Evolutionary conservation across 2,113 vertebrate species (phyloP).

Genomic region (Ctenodactylus gundi): DNA sequence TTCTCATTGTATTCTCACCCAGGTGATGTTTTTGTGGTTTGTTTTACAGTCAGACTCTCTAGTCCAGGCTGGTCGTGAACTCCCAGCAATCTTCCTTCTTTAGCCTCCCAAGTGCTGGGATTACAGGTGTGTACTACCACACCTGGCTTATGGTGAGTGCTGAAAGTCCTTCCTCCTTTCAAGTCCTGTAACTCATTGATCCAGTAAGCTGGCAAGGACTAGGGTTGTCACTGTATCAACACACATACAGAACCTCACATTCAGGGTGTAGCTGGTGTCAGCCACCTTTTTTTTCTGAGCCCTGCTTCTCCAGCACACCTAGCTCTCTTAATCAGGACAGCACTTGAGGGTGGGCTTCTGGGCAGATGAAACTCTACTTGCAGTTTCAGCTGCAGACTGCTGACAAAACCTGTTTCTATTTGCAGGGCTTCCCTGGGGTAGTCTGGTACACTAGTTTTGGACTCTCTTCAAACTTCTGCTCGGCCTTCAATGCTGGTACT

Average conservation of each 20-base stretch:
- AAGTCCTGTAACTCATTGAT: not conserved
- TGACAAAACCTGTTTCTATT: conserved; percentile 36
- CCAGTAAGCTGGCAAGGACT: not conserved
- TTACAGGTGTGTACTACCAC: too few species aligned
- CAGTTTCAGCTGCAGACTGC: not conserved
- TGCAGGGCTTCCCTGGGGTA: conserved; percentile 16
- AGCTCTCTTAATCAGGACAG: not conserved
- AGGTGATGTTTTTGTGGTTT: too few species aligned
- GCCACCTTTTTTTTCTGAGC: not conserved
- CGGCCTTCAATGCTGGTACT: not conserved
- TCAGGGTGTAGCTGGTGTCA: not conserved
- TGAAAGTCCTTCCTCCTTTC: not conserved
- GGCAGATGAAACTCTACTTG: not conserved
- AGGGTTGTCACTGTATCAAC: not conserved
- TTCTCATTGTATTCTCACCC: not conserved
- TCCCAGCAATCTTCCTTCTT: too few species aligned
- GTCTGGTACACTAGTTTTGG: conserved; percentile 19
- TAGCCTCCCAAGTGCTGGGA: too few species aligned
- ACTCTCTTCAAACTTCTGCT: conserved; percentile 9
- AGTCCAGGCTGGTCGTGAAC: too few species aligned
- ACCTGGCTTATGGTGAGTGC: too few species aligned
- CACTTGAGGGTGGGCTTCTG: not conserved
- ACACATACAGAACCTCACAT: not conserved
- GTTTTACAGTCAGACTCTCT: too few species aligned
- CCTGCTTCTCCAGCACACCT: not conserved